phyloP scores from a whole-genome alignment of 2,888 invertebrate genomes.

The Andrena minutula region DNA sequence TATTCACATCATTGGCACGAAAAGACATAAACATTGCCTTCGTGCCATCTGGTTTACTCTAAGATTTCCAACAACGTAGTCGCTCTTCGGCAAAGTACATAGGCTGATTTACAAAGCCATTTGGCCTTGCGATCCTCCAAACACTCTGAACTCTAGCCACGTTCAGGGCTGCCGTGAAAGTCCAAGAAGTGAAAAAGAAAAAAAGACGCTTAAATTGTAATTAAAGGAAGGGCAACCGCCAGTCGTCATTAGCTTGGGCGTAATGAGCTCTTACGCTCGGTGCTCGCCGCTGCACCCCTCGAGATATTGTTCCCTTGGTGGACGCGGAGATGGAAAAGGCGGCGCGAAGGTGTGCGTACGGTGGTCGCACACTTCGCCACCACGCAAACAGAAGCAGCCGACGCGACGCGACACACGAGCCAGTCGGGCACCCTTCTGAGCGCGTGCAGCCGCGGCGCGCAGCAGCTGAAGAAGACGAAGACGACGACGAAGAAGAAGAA shows the following conservation, averaged over 20 bases:
- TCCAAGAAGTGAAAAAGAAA: too few species aligned
- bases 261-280: background rate
- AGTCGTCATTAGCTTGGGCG: too few species aligned
- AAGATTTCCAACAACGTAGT: too few species aligned
- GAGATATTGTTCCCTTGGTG: background rate
- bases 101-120: too few species aligned
- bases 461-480: constrained; percentile 71
- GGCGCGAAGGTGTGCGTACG: constrained; percentile 43
- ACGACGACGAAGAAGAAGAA: constrained; percentile 69
- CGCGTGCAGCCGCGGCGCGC: constrained; percentile 66
- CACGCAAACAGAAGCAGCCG: constrained; percentile 59
- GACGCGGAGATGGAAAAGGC: constrained; percentile 30
- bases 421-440: constrained; percentile 66
- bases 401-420: constrained; percentile 47
- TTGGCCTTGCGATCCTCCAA: too few species aligned
- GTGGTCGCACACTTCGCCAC: constrained; percentile 64
- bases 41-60: too few species aligned
- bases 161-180: too few species aligned
- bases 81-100: too few species aligned
- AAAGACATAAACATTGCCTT: too few species aligned
- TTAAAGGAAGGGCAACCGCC: too few species aligned
- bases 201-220: too few species aligned
- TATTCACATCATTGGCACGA: background rate
- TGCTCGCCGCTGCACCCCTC: background rate
- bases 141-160: too few species aligned